Evolutionary conservation across 2,888 invertebrate genomes (phyloP).

Genomic region (Campaea margaritaria): DNA sequence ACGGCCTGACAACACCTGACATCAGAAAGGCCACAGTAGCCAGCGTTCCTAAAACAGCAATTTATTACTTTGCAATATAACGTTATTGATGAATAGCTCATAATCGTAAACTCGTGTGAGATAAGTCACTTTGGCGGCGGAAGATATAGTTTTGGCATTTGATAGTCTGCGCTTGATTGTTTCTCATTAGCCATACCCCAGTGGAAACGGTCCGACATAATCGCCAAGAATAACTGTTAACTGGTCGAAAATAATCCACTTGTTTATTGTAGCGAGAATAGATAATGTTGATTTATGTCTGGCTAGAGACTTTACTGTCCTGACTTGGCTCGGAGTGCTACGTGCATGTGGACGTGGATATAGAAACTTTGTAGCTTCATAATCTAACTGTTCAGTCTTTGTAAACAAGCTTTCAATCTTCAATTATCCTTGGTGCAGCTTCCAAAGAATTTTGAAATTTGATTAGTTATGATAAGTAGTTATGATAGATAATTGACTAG

Average conservation of each 20-base stretch:
- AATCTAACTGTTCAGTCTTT: too few relatives aligned
- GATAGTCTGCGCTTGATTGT: constrained; percentile 14
- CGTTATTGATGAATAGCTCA: background rate
- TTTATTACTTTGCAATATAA: too few relatives aligned
- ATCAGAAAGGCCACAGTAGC: too few relatives aligned
- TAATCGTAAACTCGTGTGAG: background rate
- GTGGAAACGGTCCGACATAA: constrained; percentile 43
- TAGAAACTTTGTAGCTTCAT: background rate
- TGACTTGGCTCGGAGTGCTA: too few relatives aligned
- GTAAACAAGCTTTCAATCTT: constrained; percentile 9
- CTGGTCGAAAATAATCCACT: constrained; percentile 48
- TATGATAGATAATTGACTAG: too few relatives aligned
- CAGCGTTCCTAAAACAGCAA: too few relatives aligned
- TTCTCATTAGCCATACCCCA: constrained; percentile 21
- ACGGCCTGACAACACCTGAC: too few relatives aligned
- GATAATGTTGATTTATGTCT: constrained; percentile 53
- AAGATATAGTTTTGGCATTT: constrained; percentile 22
- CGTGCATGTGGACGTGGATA: too few relatives aligned
- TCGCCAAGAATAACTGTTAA: constrained; percentile 56
- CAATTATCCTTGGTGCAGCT: background rate
- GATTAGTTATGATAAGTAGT: too few relatives aligned
- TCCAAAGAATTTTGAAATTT: too few relatives aligned
- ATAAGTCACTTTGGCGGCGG: constrained; percentile 5
- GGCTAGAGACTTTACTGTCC: constrained; percentile 8
- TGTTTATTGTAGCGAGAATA: constrained; percentile 54